Base-by-base conservation (phyloP, 2,113 vertebrate species). In the Ibidorhyncha struthersii region DNA sequence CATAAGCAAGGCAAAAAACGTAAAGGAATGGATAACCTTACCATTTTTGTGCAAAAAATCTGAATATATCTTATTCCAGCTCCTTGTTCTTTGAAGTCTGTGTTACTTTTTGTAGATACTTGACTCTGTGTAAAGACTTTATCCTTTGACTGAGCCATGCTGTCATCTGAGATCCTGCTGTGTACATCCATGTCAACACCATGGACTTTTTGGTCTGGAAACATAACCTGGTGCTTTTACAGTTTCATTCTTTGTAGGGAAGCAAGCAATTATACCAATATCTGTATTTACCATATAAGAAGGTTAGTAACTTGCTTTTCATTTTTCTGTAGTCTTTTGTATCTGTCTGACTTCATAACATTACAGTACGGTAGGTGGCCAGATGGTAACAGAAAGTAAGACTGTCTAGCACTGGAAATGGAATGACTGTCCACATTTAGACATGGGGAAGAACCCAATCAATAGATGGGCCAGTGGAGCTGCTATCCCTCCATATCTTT, bases 121-220 rank as follows among this genome's bases (percentile, higher is more conserved):
- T 84, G 4, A 61, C 58, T 65, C 25, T 43, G 2, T 73, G 22
- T 15, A 8, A 84, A 38, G 17, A 52, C 8, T 62, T 77, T 52
- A 6, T 71, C 11, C 34, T 63, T 71, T 82, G 27, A 34, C 10
- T 78, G 32, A 92, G 23, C 4, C 27, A 6, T 23, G 74, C n/a
- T 8, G 22, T 30, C 32, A 47, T 10, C 53, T 38, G 10, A 50
- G 52, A 59, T 52, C 29, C 29, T 63, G 2, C n/a, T 79, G 9
- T 1, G 1, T 32, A 27, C 17, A 38, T n/a, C 30, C 21, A 27
- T 40, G 11, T 4, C 12, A 61, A 55, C 6, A 20, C 1, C 3
- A 38, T 13, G 53, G 14, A 13, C 6, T 89, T 91, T 52, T 27
- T 16, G 9, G 7, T 40, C 40, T 80, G 40, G 10, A 92, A 66